phyloP scores from a whole-genome alignment of 2,113 vertebrate genomes.

The Xiphophorus couchianus region DNA sequence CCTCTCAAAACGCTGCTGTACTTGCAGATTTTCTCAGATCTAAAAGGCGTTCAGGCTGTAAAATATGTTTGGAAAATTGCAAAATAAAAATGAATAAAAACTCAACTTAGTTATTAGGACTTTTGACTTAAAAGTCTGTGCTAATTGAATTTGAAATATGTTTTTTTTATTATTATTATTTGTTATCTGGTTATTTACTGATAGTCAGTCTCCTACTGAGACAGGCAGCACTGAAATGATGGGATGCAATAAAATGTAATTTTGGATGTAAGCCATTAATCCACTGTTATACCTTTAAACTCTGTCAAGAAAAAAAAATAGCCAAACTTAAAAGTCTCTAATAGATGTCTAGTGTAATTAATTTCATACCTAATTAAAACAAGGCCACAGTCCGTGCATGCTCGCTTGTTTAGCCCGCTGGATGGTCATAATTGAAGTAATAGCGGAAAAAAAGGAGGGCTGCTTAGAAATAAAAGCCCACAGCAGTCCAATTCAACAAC shows the following conservation, averaged over 20 bases:
- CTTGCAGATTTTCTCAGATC: slow-evolving; percentile 54
- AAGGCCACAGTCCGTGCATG: slow-evolving; percentile 68
- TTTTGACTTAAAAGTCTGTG: background rate
- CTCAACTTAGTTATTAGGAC: background rate
- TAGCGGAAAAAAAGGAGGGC: slow-evolving; percentile 57
- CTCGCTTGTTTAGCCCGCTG: slow-evolving; percentile 69
- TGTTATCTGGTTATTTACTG: background rate
- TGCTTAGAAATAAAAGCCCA: slow-evolving; percentile 69
- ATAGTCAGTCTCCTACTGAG: slow-evolving; percentile 70
- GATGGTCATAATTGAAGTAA: slow-evolving; percentile 75
- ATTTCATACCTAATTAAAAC: slow-evolving; percentile 84
- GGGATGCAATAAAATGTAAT: slow-evolving; percentile 75
- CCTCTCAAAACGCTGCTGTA: slow-evolving; percentile 67
- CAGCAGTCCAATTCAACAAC: slow-evolving; percentile 70
- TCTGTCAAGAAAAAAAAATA: slow-evolving; percentile 68
- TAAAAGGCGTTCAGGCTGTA: slow-evolving; percentile 16
- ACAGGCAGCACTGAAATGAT: slow-evolving; percentile 65
- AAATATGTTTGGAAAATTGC: slow-evolving; percentile 31
- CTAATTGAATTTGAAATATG: background rate
- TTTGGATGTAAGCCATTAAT: slow-evolving; percentile 82
- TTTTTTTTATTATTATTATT: background rate
- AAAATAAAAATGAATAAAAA: background rate
- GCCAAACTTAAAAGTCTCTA: slow-evolving; percentile 80
- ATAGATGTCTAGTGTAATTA: slow-evolving; percentile 81
- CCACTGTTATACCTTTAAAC: slow-evolving; percentile 83